Base-by-base conservation (phyloP, 2,888 invertebrate species). In the Nephrotoma flavescens region DNA sequence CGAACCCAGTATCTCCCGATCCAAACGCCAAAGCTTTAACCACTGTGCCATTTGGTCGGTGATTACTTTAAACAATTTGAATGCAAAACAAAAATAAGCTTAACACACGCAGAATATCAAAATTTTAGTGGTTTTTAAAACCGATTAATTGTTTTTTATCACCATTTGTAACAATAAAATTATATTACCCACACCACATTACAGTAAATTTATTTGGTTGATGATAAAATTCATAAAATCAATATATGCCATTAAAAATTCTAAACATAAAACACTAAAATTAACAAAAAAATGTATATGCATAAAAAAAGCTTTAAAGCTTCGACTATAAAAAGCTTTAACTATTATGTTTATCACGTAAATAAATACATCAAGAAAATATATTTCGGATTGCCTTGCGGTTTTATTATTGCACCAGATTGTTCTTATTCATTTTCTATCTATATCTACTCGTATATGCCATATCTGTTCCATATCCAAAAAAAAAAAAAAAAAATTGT, bases 401-500 rank as follows among this genome's bases (percentile, higher is more conserved):
- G 85, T 85, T 85, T 44, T 85, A 44, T 85, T 85, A 85, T 85
- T 85, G 85, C 85, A 85, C 42, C 85, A 85, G 84, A 84, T 84
- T 84, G 84, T 84, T 42, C 42, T 84, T 84, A 71, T 71, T 71
- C 71, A 31, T 71, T 71, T 71, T 31, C 71, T 71, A 71, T 57
- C 7, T 71, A 71, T 71, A 71, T 71, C 71, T 31, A 31, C 11
- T 6, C 11, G n/a, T 52, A 52, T 31, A 31, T n/a, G 19, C 71
- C 71, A 71, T 31, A 71, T 31, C 31, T 57, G 15, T 11, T n/a
- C 71, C 71, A 71, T 15, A 52, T 15, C 31, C 71, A 31, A 15
- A 31, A 31, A 31, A 31, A 31, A 31, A 31, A 31, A 31, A 31
- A 31, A 31, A 31, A 31, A 3, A 3, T 31, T 31, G 0, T 31